phyloP scores from a whole-genome alignment of 2,888 invertebrate species.

The Drosophila anomelani region DNA sequence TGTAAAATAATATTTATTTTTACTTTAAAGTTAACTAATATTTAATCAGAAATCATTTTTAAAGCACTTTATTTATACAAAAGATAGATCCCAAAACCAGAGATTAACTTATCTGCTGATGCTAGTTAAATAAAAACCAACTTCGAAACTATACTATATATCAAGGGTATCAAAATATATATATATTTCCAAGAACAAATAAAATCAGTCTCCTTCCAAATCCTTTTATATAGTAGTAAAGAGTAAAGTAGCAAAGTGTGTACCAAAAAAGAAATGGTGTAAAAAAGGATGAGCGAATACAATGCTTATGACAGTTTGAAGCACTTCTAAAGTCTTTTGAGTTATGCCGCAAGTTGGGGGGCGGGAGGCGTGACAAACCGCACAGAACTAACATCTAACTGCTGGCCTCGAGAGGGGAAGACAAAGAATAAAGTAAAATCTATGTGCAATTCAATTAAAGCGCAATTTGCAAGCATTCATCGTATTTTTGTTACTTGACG shows the following conservation, averaged over 20 bases:
- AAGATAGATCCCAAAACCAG: too few relatives aligned
- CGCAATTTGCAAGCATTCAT: constrained; percentile 71
- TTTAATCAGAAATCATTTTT: background rate
- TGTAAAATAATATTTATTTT: background rate
- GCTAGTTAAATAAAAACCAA: background rate
- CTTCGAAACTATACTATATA: background rate
- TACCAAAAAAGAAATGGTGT: constrained; percentile 1
- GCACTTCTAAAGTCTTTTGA: constrained; percentile 68
- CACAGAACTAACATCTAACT: constrained; percentile 38
- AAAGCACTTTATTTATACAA: background rate
- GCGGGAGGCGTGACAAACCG: constrained; percentile 41
- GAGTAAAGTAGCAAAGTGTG: constrained; percentile 18
- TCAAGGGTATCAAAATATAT: background rate
- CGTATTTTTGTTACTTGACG: constrained; percentile 73
- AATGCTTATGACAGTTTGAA: constrained; percentile 77
- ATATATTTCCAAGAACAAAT: background rate
- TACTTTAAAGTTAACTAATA: background rate
- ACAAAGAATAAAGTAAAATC: constrained; percentile 47
- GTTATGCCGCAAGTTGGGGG: constrained; percentile 50
- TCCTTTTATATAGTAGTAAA: background rate
- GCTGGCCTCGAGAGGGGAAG: background rate
- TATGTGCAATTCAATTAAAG: constrained; percentile 77
- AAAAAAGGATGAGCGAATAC: constrained; percentile 26
- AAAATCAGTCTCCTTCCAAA: background rate
- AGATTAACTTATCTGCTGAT: background rate